phyloP scores from a whole-genome alignment of 2,888 invertebrate genomes.

The Diabrotica balteata region DNA sequence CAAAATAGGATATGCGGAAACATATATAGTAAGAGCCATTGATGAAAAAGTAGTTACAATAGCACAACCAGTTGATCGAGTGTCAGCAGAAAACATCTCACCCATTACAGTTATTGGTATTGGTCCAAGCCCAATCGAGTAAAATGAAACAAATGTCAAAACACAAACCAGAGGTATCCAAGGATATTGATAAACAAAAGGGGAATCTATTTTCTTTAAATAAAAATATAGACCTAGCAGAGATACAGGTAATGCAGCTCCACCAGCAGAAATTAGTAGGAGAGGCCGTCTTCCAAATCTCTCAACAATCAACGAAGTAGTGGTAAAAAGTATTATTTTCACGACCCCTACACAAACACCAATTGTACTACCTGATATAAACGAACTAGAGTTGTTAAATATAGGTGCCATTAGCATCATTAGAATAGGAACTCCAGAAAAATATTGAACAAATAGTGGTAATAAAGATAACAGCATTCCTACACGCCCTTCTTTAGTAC shows the following conservation, averaged over 20 bases:
- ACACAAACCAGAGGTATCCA: not conserved
- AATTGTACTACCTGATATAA: conserved; percentile 10
- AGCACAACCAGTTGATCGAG: conserved; percentile 1
- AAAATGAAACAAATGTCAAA: not conserved
- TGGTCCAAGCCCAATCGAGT: conserved; percentile 1
- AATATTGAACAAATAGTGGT: conserved; percentile 9
- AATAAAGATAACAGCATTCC: conserved; percentile 35
- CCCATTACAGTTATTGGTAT: not conserved
- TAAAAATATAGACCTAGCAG: conserved; percentile 3
- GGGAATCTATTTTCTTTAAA: not conserved
- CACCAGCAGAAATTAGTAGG: not conserved
- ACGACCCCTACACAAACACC: conserved; percentile 13
- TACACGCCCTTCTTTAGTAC: conserved; percentile 9
- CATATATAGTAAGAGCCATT: not conserved
- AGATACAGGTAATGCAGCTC: not conserved
- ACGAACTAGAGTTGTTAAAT: conserved; percentile 5
- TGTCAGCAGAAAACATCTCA: conserved; percentile 4
- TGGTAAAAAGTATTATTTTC: not conserved
- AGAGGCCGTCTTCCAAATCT: conserved; percentile 16
- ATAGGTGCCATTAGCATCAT: conserved; percentile 17
- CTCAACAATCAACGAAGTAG: conserved; percentile 11
- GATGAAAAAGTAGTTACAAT: not conserved
- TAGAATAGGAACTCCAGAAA: conserved; percentile 10
- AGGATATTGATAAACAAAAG: not conserved
- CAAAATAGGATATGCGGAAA: conserved; percentile 4